These are phyloP conservation scores for Lumbricus terrestris DNA, from an alignment of 2,888 invertebrate genomes.

Conservation along the genomic window DNA sequence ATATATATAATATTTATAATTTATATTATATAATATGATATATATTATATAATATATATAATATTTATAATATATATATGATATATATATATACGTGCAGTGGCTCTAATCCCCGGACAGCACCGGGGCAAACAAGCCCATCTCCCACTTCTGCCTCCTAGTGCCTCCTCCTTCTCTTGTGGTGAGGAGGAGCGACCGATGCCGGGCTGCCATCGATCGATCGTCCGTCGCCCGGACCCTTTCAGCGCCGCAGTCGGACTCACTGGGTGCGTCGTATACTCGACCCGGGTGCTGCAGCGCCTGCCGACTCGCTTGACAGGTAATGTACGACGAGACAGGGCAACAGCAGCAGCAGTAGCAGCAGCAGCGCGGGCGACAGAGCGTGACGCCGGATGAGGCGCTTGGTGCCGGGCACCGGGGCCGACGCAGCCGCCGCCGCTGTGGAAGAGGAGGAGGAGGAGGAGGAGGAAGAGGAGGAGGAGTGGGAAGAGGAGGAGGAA, in stretches of 20 bases:
- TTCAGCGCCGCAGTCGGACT: not conserved
- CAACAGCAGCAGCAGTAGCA: too few species aligned
- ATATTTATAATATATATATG: too few species aligned
- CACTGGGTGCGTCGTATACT: not conserved
- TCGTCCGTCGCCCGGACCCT: not conserved
- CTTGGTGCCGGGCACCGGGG: conserved; percentile 8
- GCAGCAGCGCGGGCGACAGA: not conserved
- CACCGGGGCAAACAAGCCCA: not conserved
- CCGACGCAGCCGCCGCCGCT: not conserved
- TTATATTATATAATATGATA: too few species aligned
- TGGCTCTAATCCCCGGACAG: not conserved
- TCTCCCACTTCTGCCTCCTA: not conserved
- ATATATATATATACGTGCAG: too few species aligned
- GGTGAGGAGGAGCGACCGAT: not conserved
- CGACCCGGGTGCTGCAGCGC: not conserved
- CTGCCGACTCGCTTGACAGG: conserved; percentile 9
- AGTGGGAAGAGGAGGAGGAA: too few species aligned
- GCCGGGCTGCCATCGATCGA: not conserved
- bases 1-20: too few species aligned
- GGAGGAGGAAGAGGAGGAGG: too few species aligned
- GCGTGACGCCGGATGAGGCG: conserved; percentile 10
- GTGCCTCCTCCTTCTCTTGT: not conserved
- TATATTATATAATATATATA: too few species aligned
- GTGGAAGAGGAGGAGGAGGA: too few species aligned
- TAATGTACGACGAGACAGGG: conserved; percentile 14